Evolutionary conservation across 2,113 vertebrate genomes (phyloP).

Genomic region (Dascyllus trimaculatus): DNA sequence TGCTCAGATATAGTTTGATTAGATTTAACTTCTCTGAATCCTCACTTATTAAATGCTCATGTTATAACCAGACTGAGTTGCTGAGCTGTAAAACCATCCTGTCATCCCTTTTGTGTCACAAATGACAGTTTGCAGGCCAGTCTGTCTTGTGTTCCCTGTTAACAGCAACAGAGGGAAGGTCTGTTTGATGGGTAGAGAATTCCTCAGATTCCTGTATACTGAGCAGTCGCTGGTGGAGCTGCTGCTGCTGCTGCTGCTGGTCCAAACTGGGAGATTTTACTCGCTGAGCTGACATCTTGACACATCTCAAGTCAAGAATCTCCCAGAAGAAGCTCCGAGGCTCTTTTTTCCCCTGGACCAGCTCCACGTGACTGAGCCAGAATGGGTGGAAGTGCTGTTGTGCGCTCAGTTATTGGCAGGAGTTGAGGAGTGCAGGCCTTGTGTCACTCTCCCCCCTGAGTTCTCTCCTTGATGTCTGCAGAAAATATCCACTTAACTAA

Average conservation of each 20-base stretch:
- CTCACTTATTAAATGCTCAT: neutral
- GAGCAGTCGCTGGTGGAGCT: neutral
- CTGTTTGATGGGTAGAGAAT: constrained; percentile 55
- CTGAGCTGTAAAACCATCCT: constrained; percentile 28
- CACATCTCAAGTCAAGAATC: constrained; percentile 7
- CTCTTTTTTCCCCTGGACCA: constrained; percentile 26
- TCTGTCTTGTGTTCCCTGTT: constrained; percentile 57
- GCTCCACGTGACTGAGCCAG: constrained; percentile 11
- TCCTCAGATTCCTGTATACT: constrained; percentile 65
- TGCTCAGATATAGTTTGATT: too few species aligned
- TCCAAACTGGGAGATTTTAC: constrained; percentile 1
- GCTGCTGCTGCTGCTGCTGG: neutral
- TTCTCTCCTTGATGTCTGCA: constrained; percentile 33
- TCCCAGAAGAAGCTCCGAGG: neutral
- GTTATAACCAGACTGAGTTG: neutral
- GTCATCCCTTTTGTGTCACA: constrained; percentile 14
- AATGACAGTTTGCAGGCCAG: constrained; percentile 56
- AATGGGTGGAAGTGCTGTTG: constrained; percentile 21
- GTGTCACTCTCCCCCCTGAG: neutral
- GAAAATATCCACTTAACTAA: constrained; percentile 51
- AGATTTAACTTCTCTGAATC: neutral
- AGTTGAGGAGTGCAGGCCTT: neutral
- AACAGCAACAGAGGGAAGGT: constrained; percentile 50
- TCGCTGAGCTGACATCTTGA: neutral
- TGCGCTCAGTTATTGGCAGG: constrained; percentile 40